Percentiles rank a stretch among this genome's conserved stretches.
Conservation (phyloP, 2,888 invertebrate genomes). For the Ornithoptera alexandrae region DNA sequence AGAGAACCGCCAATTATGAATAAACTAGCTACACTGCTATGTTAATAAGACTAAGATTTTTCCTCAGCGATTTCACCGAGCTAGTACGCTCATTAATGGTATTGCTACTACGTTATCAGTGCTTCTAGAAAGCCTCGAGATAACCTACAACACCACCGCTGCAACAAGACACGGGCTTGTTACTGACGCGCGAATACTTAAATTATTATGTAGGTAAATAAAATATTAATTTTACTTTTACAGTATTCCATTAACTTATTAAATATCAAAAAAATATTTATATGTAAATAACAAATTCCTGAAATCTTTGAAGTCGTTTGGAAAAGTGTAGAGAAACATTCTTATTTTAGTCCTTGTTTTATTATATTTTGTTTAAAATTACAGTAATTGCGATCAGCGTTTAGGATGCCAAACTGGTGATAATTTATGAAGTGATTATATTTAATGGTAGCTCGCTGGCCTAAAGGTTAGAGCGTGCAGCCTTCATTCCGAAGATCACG, state of each 20-base stretch:
- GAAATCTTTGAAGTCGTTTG: no score
- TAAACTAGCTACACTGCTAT: constrained; percentile 76
- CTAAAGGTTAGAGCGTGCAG: no score
- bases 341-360: no score
- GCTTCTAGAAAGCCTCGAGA: constrained; percentile 59
- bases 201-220: constrained; percentile 1
- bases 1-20: constrained; percentile 73
- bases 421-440: background rate
- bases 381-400: background rate
- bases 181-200: constrained; percentile 10
- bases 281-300: no score
- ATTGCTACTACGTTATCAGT: constrained; percentile 66
- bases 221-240: background rate
- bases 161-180: constrained; percentile 28
- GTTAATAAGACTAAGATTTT: constrained; percentile 74
- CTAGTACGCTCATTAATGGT: constrained; percentile 67
- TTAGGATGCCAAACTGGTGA: background rate
- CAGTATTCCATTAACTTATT: no score
- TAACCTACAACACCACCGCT: constrained; percentile 45
- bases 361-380: no score
- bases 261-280: no score
- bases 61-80: constrained; percentile 72
- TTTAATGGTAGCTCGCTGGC: no score
- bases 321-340: no score
- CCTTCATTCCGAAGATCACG: no score